A percentile compares a stretch with the other conserved stretches of the same genome.
Conservation (phyloP, 2,113 vertebrate species). For the Ahaetulla prasina region DNA sequence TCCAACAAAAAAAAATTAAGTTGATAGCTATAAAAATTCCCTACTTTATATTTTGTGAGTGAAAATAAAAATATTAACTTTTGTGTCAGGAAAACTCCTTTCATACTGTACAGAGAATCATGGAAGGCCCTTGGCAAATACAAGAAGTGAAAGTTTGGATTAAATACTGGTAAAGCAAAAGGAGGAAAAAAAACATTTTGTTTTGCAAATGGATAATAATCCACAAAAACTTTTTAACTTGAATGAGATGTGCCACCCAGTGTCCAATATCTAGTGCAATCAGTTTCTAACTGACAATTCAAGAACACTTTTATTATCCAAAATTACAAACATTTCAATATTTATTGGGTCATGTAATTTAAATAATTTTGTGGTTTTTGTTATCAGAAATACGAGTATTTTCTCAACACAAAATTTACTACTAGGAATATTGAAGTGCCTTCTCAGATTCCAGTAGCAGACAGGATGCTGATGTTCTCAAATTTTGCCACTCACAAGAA, state of each 20-base stretch:
- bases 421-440: background rate
- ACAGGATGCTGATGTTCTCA: background rate
- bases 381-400: background rate
- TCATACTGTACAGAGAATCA: background rate
- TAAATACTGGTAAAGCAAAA: background rate
- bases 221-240: background rate
- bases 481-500: background rate
- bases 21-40: background rate
- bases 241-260: background rate
- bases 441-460: background rate
- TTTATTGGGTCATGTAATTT: background rate
- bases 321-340: background rate
- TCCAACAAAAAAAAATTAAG: background rate
- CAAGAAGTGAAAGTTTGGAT: background rate
- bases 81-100: background rate
- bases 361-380: background rate
- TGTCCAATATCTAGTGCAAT: background rate
- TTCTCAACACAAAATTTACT: background rate
- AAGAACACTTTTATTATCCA: background rate
- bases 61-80: background rate
- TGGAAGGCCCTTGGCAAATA: background rate
- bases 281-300: background rate
- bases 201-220: background rate
- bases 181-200: rapidly evolving
- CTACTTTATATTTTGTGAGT: background rate